phyloP scores from a whole-genome alignment of 2,113 vertebrate genomes.

The Galemys pyrenaicus region DNA sequence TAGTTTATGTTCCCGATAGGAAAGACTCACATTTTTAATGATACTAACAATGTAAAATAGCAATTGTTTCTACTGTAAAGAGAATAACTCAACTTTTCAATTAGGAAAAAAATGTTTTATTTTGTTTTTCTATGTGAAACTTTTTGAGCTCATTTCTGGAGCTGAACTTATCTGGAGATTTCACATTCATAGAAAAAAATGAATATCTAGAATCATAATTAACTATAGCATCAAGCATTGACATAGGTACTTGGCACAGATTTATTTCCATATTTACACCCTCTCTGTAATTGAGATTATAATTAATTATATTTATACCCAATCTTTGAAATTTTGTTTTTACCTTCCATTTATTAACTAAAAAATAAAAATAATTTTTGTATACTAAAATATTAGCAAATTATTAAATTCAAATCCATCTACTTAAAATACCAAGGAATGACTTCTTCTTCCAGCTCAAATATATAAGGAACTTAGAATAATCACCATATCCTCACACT shows the following conservation, averaged over 20 bases:
- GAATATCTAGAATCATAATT: not conserved
- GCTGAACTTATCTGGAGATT: not conserved
- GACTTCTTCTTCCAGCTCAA: not conserved
- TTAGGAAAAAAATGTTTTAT: not conserved
- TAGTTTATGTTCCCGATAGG: not conserved
- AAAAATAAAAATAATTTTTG: too few relatives aligned
- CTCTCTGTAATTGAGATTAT: not conserved
- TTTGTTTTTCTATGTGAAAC: not conserved
- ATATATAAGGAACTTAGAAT: not conserved
- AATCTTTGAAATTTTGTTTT: not conserved
- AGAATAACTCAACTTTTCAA: not conserved
- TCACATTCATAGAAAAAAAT: not conserved
- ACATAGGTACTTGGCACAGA: too few relatives aligned
- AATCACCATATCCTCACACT: not conserved
- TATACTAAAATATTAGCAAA: not conserved
- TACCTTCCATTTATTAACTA: not conserved
- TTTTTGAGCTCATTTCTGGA: not conserved
- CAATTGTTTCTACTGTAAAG: not conserved
- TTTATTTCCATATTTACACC: not conserved
- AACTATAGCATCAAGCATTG: not conserved
- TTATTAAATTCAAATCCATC: not conserved
- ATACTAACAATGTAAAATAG: not conserved
- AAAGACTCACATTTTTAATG: not conserved
- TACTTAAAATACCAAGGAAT: not conserved
- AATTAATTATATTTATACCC: not conserved